Evolutionary conservation across 2,888 invertebrate genomes (phyloP), one percentile per base, ranked within the genome.

Genomic region (Criorhina ranunculi): DNA sequence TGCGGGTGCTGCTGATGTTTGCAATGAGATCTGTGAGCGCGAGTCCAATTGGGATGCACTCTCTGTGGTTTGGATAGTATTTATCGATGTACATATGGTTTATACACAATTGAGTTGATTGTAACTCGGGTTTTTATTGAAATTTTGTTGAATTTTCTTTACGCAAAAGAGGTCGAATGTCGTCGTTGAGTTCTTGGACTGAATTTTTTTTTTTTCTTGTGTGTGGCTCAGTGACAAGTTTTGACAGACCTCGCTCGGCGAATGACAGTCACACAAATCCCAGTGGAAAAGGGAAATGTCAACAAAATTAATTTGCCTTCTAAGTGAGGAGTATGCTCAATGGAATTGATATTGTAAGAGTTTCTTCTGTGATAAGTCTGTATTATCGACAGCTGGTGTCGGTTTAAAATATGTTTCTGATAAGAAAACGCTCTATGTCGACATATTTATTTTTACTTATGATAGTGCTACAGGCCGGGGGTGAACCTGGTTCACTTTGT

Each of bases 171-270:
- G 76, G 81, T 86, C 70, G 81, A 81, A 86, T 72, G 62, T 81
- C 76, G 81, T 81, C 70, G 70, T 86, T 77, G 70, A 86, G 66
- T 81, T 80, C 70, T 81, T 77, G 76, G 55, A 86, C 86, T 77
- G 49, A 86, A 49, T 49, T 78, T 67, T 73, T 67, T 66, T 66
- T 49, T 78, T 67, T 73, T 67, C 70, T 66, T 59, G 35, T 76
- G 46, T 80, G 85, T 80, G 75, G 67, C 75, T 85, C 64, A 55
- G 53, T 80, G 64, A 75, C 75, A 76, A 80, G 46, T 42, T 70
- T 70, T 85, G 85, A 85, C 80, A 80, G 79, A 42, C 33, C 44
- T 69, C 72, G 73, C 49, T 62, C 44, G 40, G 12, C 51, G 31
- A 11, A 78, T 78, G 82, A 83, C 78, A 83, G 55, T 2, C 9